Percentiles rank a stretch among this genome's conserved stretches.
Conservation (phyloP, 2,888 invertebrate genomes). For the Bedellia somnulentella region DNA sequence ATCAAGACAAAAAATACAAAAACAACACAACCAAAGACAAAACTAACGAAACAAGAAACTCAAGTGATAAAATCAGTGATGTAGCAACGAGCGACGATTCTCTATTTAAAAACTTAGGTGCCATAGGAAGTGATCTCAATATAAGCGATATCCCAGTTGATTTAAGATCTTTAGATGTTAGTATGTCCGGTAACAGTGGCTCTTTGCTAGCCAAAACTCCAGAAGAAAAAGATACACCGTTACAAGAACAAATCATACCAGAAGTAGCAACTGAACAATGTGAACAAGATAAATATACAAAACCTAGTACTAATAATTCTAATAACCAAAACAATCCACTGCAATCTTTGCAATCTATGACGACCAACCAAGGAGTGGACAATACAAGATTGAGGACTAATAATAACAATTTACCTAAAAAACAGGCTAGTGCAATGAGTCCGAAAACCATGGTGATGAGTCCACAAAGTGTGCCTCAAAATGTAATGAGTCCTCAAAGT, state of each 20-base stretch:
- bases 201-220: conserved; percentile 43
- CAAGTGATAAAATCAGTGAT: conserved; percentile 53
- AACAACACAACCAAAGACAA: conserved; percentile 45
- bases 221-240: conserved; percentile 35
- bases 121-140: conserved; percentile 62
- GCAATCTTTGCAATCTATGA: conserved; percentile 44
- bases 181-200: conserved; percentile 54
- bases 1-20: conserved; percentile 23
- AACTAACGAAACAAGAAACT: conserved; percentile 30
- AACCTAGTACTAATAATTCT: conserved; percentile 22
- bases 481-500: conserved; percentile 40
- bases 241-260: conserved; percentile 45
- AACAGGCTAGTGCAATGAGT: conserved; percentile 26
- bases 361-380: conserved; percentile 35
- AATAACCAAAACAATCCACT: conserved; percentile 27
- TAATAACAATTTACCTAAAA: conserved; percentile 19
- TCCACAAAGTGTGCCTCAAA: conserved; percentile 19
- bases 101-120: conserved; percentile 56
- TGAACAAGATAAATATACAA: conserved; percentile 25
- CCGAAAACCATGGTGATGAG: conserved; percentile 42
- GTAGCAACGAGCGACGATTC: conserved; percentile 57
- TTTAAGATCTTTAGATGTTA: conserved; percentile 59
- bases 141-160: conserved; percentile 60
- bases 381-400: conserved; percentile 38
- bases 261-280: conserved; percentile 31